These are phyloP conservation scores for Platichthys flesus DNA, from an alignment of 2,113 vertebrate species.

Conservation along the genomic window DNA sequence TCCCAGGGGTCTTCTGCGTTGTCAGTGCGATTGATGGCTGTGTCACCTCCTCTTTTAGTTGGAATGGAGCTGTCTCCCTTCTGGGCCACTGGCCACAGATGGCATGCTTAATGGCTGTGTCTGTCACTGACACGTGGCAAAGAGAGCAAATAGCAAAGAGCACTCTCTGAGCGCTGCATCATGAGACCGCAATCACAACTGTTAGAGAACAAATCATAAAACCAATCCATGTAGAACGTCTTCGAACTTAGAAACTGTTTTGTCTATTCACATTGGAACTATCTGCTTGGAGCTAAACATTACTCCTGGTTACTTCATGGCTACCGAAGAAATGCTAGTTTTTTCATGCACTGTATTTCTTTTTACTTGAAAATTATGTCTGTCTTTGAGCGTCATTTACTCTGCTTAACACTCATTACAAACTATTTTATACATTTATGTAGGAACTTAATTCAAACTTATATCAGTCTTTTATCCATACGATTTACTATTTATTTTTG, in stretches of 20 bases:
- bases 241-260: not conserved
- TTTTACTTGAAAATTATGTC: too few species aligned
- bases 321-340: too few species aligned
- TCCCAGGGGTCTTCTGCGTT: slow-evolving; percentile 35
- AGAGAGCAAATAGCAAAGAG: slow-evolving; percentile 33
- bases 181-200: not conserved
- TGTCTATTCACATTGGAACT: not conserved
- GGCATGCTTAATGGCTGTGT: slow-evolving; percentile 72
- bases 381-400: too few species aligned
- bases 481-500: too few species aligned
- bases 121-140: slow-evolving; percentile 67
- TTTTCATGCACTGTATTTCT: too few species aligned
- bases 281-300: too few species aligned
- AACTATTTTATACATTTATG: too few species aligned
- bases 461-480: too few species aligned
- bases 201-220: slow-evolving; percentile 2
- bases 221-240: not conserved
- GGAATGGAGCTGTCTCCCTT: slow-evolving; percentile 36
- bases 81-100: slow-evolving; percentile 74
- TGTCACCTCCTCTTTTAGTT: slow-evolving; percentile 32
- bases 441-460: too few species aligned
- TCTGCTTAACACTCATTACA: too few species aligned
- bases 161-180: not conserved
- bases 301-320: too few species aligned
- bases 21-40: slow-evolving; percentile 65